A percentile compares a stretch with the other conserved stretches of the same genome.
Evolutionary conservation across 1,140 invertebrate genomes (phyloP).

Genomic region (Meloidogyne chitwoodi): DNA sequence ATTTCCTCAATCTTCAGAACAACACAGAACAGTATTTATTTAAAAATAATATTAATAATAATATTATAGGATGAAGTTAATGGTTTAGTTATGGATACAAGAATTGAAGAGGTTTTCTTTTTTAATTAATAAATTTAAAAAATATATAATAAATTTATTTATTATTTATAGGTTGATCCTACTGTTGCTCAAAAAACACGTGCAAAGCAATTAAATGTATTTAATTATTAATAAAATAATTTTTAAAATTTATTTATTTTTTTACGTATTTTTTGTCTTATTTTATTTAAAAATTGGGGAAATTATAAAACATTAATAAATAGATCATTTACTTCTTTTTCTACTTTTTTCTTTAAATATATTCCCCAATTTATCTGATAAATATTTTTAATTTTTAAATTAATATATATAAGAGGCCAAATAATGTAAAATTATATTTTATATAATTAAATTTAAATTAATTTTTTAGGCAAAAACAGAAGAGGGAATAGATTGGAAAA

Average conservation of each 20-base stretch:
- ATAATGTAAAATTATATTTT: no score
- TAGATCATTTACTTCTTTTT: no score
- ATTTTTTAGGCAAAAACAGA: constrained; percentile 24
- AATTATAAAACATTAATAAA: no score
- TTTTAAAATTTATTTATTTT: background rate
- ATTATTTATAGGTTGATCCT: constrained; percentile 47
- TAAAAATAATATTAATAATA: background rate
- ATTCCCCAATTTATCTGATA: no score
- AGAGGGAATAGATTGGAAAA: constrained; percentile 67
- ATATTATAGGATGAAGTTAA: constrained; percentile 31
- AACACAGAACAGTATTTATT: constrained; percentile 38
- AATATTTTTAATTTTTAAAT: no score
- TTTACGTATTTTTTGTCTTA: no score
- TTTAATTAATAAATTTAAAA: no score
- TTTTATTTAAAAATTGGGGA: no score
- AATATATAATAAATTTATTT: background rate
- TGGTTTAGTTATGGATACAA: constrained; percentile 59
- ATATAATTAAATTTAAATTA: background rate
- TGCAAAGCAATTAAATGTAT: constrained; percentile 45
- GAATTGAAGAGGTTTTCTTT: constrained; percentile 33
- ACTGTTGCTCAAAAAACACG: constrained; percentile 57
- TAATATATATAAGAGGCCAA: no score
- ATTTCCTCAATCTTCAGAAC: constrained; percentile 60
- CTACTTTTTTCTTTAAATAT: no score
- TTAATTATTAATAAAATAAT: background rate